These are phyloP conservation scores for Peromyscus melanophrys DNA, from an alignment of 2,797 vertebrate genomes.

Conservation along the genomic window DNA sequence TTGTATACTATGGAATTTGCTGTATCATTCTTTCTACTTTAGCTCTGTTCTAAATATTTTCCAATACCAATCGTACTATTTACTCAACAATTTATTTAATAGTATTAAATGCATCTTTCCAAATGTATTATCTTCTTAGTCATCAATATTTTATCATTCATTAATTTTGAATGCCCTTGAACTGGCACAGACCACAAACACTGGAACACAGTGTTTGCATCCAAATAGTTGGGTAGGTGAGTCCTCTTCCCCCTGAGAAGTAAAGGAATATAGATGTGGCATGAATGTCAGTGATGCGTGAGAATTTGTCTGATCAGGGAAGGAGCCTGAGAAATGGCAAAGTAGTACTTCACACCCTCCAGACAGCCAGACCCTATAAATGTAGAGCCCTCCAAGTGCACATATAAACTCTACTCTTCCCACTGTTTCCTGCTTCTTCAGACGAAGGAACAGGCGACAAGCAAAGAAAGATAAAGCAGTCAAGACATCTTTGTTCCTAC, in stretches of 20 bases:
- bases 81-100: neutral
- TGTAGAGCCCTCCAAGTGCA: neutral
- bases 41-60: slow-evolving; percentile 49
- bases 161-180: neutral
- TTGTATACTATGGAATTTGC: neutral
- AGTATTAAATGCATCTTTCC: neutral
- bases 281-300: neutral
- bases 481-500: slow-evolving; percentile 78
- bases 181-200: neutral
- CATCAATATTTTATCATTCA: slow-evolving; percentile 15
- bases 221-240: neutral
- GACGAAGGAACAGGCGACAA: slow-evolving; percentile 46
- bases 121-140: neutral
- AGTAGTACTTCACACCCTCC: neutral
- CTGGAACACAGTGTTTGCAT: neutral
- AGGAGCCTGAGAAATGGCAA: neutral
- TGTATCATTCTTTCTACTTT: neutral
- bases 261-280: neutral
- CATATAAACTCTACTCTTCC: slow-evolving; percentile 71
- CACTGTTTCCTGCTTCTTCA: slow-evolving; percentile 66
- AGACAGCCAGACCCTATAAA: neutral
- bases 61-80: neutral
- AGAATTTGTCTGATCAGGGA: neutral
- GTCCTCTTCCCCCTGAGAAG: neutral
- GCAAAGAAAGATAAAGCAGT: slow-evolving; percentile 81